phyloP scores from a whole-genome alignment of 2,797 vertebrate species.

The Sphaeramia orbicularis region DNA sequence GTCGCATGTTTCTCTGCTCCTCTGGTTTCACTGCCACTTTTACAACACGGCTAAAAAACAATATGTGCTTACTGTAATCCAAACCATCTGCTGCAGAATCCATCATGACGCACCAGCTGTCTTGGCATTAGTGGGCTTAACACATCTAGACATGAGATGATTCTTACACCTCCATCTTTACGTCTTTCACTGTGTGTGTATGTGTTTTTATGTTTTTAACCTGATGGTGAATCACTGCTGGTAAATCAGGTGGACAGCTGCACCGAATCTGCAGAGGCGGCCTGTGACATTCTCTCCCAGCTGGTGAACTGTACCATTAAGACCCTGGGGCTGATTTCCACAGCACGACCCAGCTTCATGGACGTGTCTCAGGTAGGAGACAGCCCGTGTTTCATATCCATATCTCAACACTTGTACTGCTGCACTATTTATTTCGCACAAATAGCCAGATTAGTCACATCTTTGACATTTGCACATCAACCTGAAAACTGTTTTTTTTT shows the following conservation, averaged over 20 bases:
- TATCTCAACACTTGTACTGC: constrained; percentile 1
- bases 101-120: constrained; percentile 37
- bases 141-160: constrained; percentile 29
- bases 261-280: constrained; percentile 91
- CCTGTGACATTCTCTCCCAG: constrained; percentile 92
- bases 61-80: constrained; percentile 39
- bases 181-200: constrained; percentile 14
- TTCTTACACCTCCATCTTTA: constrained; percentile 35
- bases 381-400: neutral
- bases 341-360: constrained; percentile 92
- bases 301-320: constrained; percentile 93
- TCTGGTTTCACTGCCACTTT: constrained; percentile 32
- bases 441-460: neutral
- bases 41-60: constrained; percentile 43
- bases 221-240: constrained; percentile 50
- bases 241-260: constrained; percentile 90
- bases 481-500: constrained; percentile 1
- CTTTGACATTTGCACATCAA: neutral
- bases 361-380: constrained; percentile 89
- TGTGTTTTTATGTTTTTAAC: neutral
- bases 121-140: constrained; percentile 26
- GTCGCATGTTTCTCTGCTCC: constrained; percentile 4
- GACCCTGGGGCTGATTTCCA: constrained; percentile 92
- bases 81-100: constrained; percentile 52
- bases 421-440: neutral